Percentiles rank a stretch among this genome's conserved stretches.
Evolutionary conservation across 2,113 vertebrate genomes (phyloP).

Genomic region (Setophaga kirtlandii): DNA sequence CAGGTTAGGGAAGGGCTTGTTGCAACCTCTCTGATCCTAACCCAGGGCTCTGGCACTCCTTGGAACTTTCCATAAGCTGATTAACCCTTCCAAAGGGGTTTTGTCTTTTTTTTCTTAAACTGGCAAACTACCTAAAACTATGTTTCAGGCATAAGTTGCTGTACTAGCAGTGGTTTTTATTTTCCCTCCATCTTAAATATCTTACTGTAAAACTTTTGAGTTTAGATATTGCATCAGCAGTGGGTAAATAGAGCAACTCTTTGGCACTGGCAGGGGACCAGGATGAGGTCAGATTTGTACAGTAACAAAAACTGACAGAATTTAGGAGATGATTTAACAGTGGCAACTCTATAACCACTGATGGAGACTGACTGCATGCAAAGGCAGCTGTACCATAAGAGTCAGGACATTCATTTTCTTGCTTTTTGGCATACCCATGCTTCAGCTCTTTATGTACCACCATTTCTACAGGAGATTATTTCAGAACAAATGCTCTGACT

Average conservation of each 20-base stretch:
- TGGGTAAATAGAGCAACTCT: neutral
- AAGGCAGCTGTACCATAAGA: neutral
- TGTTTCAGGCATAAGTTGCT: neutral
- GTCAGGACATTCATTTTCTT: constrained; percentile 1
- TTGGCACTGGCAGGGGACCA: constrained; percentile 29
- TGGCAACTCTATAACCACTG: neutral
- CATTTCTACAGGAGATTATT: neutral
- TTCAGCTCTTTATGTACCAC: neutral
- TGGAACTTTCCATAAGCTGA: neutral
- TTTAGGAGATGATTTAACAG: constrained; percentile 60
- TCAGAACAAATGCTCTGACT: neutral
- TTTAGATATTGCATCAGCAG: neutral
- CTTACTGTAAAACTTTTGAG: neutral
- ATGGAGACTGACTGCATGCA: neutral
- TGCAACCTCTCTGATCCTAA: neutral
- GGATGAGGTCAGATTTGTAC: constrained; percentile 50
- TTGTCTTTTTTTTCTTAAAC: neutral
- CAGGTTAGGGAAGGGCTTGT: neutral
- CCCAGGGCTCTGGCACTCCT: neutral
- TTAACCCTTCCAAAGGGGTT: neutral
- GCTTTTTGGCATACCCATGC: neutral
- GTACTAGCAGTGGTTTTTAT: neutral
- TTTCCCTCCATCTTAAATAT: neutral
- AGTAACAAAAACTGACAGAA: constrained; percentile 50
- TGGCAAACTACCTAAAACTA: neutral